phyloP scores from a whole-genome alignment of 2,113 vertebrate species.

The Antigone vipio region DNA sequence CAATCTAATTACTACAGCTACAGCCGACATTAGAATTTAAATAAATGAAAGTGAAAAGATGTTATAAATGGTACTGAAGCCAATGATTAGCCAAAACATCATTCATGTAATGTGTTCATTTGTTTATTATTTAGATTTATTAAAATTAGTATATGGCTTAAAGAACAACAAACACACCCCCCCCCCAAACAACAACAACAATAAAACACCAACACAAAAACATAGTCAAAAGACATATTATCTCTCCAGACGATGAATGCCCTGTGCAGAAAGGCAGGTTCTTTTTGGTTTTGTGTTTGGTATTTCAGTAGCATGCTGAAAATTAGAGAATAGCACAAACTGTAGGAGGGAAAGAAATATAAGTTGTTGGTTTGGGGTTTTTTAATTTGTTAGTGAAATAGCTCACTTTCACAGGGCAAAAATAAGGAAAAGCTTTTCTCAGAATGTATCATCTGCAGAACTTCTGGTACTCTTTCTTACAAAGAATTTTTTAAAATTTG shows the following conservation, averaged over 20 bases:
- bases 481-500: neutral
- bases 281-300: neutral
- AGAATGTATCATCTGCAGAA: neutral
- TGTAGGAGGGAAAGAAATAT: neutral
- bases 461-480: neutral
- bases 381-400: neutral
- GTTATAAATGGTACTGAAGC: neutral
- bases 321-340: neutral
- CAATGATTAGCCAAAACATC: neutral
- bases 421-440: neutral
- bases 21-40: neutral
- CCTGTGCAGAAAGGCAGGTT: neutral
- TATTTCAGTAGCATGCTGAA: neutral
- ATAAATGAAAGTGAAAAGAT: neutral
- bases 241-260: neutral
- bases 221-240: neutral
- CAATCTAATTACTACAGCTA: slow-evolving; percentile 20
- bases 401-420: neutral
- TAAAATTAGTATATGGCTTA: neutral
- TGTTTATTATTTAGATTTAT: neutral
- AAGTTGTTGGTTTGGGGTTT: too few species aligned
- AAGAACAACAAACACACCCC: neutral
- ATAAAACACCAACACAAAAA: neutral
- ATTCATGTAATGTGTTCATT: neutral
- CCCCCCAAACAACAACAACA: neutral